phyloP scores from a whole-genome alignment of 2,113 vertebrate genomes.

The Apus apus region DNA sequence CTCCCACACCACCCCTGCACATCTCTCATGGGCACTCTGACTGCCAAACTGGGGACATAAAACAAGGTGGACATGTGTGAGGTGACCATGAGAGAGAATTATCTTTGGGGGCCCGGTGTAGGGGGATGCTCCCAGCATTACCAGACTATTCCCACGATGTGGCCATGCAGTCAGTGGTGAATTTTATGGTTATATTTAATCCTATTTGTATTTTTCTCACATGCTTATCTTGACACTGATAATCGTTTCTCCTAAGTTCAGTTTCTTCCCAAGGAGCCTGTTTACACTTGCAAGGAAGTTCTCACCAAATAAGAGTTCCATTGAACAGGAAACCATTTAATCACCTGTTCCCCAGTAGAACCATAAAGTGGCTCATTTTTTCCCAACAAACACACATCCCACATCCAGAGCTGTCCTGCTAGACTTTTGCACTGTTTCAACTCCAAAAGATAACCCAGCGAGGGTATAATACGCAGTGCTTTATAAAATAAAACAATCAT shows the following conservation, averaged over 20 bases:
- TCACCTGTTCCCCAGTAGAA: neutral
- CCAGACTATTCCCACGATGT: neutral
- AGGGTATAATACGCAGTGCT: neutral
- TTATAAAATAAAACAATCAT: neutral
- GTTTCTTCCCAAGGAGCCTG: neutral
- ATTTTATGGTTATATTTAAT: neutral
- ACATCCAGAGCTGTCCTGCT: neutral
- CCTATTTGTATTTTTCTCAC: neutral
- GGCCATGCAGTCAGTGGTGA: neutral
- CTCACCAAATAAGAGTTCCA: neutral
- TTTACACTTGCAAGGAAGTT: neutral
- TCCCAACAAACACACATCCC: neutral
- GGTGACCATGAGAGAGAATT: neutral
- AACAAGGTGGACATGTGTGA: fast-evolving
- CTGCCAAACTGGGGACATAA: neutral
- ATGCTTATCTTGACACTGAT: neutral
- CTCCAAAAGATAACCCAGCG: neutral
- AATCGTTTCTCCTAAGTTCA: neutral
- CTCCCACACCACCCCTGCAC: neutral
- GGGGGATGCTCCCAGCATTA: neutral
- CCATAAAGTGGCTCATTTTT: neutral
- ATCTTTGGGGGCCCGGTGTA: too few relatives aligned
- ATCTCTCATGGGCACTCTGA: neutral
- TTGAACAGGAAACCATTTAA: neutral
- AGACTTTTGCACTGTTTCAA: neutral